These are phyloP conservation scores for Pemphredon lugubris DNA, from an alignment of 2,888 invertebrate species.

Conservation along the genomic window DNA sequence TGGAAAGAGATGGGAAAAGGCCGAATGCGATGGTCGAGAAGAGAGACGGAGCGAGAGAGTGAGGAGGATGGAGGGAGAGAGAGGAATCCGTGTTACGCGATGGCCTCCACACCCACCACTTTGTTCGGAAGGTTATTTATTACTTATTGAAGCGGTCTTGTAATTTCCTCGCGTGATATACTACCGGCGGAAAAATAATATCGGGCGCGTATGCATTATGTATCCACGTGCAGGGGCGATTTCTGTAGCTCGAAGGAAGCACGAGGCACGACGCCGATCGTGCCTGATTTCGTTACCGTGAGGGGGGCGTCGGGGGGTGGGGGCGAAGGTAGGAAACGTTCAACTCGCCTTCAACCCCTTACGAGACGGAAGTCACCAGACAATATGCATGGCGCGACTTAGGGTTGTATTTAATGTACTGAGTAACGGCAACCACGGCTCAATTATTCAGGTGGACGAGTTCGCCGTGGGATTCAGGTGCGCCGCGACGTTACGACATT, in stretches of 20 bases:
- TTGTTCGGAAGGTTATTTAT: constrained; percentile 72
- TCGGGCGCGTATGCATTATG: constrained; percentile 69
- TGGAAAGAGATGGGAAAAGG: no score
- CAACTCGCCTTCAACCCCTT: constrained; percentile 5
- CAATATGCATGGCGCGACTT: constrained; percentile 45
- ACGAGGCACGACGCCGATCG: constrained; percentile 23
- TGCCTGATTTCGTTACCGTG: constrained; percentile 31
- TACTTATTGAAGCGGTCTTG: constrained; percentile 74
- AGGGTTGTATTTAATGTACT: constrained; percentile 53
- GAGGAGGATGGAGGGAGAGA: background rate
- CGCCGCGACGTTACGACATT: background rate
- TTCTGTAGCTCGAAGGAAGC: background rate
- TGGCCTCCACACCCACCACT: constrained; percentile 52
- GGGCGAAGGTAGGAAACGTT: background rate
- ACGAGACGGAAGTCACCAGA: constrained; percentile 39
- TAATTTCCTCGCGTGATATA: constrained; percentile 74
- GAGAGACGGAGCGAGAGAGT: constrained; percentile 23
- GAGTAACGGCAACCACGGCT: constrained; percentile 55
- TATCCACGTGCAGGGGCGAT: constrained; percentile 37
- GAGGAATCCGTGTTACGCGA: constrained; percentile 44
- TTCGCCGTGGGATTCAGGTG: constrained; percentile 2
- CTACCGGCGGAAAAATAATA: constrained; percentile 72
- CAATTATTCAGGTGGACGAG: constrained; percentile 57
- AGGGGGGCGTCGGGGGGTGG: background rate
- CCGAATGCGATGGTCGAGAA: no score